Percentiles rank a stretch among this genome's conserved stretches.
Evolutionary conservation across 2,888 invertebrate species (phyloP).

Genomic region (Sinopyrophorus schimmeli): DNA sequence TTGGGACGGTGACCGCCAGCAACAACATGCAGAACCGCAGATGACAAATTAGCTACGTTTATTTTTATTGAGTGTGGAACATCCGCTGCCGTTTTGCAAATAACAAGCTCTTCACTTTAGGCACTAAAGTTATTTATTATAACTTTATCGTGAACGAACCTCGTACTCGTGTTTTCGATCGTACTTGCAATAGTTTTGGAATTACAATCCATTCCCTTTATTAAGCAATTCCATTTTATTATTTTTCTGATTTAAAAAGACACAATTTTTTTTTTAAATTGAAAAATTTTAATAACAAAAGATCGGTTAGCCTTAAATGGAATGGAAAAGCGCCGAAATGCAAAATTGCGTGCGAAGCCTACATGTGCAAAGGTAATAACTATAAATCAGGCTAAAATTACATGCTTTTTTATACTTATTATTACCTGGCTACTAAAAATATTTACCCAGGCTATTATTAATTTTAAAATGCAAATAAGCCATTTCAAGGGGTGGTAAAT

Average conservation of each 20-base stretch:
- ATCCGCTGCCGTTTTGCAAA: conserved; percentile 15
- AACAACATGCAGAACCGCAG: conserved; percentile 22
- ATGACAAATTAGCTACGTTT: conserved; percentile 26
- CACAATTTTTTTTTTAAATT: no score
- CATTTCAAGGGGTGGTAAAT: conserved; percentile 1
- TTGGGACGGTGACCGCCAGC: conserved; percentile 38
- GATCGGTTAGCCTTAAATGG: no score
- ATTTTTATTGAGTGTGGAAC: conserved; percentile 22
- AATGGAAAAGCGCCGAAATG: no score
- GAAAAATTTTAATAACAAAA: no score
- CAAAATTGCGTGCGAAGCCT: conserved; percentile 11
- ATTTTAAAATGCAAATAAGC: conserved; percentile 7
- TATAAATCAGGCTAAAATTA: conserved; percentile 16
- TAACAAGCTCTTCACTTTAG: no score
- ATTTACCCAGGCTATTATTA: conserved; percentile 15
- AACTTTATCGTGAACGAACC: no score
- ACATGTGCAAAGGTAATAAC: conserved; percentile 16
- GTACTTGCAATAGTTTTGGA: no score
- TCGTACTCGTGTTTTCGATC: no score
- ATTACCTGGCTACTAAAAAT: conserved; percentile 4
- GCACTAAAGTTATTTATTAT: no score
- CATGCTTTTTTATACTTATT: conserved; percentile 12
- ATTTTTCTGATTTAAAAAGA: no score
- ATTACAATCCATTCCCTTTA: no score
- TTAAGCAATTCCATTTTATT: no score